phyloP scores from a whole-genome alignment of 2,797 vertebrate genomes.

The Fistularia tabacaria region DNA sequence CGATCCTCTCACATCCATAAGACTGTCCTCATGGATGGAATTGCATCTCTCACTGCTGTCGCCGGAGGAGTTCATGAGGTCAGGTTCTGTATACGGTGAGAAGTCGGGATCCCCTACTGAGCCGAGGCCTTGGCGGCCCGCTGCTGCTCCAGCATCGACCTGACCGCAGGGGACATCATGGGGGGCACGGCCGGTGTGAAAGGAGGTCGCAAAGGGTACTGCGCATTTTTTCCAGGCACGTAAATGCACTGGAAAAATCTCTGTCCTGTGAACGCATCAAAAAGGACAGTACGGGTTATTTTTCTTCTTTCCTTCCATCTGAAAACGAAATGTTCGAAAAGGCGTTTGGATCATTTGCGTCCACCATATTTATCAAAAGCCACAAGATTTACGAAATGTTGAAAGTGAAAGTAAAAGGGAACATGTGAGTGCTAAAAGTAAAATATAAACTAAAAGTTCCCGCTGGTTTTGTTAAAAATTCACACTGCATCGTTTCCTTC shows the following conservation, averaged over 20 bases:
- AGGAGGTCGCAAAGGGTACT: conserved; percentile 76
- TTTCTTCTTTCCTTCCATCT: not conserved
- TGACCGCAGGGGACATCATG: conserved; percentile 68
- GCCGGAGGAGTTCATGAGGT: too few species aligned
- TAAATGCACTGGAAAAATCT: conserved; percentile 93
- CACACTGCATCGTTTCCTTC: too few species aligned
- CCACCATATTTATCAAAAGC: too few species aligned
- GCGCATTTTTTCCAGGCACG: conserved; percentile 83
- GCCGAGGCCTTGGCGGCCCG: conserved; percentile 72
- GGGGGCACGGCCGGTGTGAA: conserved; percentile 72
- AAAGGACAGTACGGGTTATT: not conserved
- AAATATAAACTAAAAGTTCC: too few species aligned
- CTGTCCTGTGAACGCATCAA: conserved; percentile 71
- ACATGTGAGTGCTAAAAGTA: too few species aligned
- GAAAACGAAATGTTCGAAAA: too few species aligned
- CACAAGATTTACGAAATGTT: too few species aligned
- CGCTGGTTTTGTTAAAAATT: too few species aligned
- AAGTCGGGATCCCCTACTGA: conserved; percentile 66
- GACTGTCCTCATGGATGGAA: conserved; percentile 8
- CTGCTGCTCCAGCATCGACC: conserved; percentile 73
- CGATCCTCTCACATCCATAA: conserved; percentile 3
- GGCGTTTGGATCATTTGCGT: too few species aligned
- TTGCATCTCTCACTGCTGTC: too few species aligned
- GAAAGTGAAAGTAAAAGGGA: too few species aligned
- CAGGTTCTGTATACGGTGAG: conserved; percentile 39